Evolutionary conservation across 2,797 vertebrate species (phyloP), one percentile per base, ranked within the genome.

Genomic region (Thripadectes ignobilis): DNA sequence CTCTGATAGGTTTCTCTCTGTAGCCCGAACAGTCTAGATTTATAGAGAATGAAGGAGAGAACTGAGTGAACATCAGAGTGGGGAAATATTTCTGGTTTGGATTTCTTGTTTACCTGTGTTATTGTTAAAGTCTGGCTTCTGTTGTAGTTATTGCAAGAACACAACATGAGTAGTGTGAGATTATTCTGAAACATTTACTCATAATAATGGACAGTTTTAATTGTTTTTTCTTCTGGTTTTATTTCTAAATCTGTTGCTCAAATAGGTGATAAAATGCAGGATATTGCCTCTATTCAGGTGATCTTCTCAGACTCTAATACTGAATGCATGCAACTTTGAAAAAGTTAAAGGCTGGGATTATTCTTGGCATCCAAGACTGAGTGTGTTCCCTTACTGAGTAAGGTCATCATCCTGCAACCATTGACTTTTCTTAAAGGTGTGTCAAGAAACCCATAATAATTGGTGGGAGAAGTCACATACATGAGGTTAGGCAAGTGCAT

Each of bases 91-190:
- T 82, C 22, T 80, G 75, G 1, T 80, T 79, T 75, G 7, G 38
- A 41, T 67, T 76, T 82, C 65, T 55, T 79, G 58, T 83, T 89
- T 94, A 26, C 13, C 4, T 32, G 32, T 80, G 46, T 54, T 82
- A 68, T 91, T 85, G 93, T 94, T 48, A 72, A 58, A 85, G 65
- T 27, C 34, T 89, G 43, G 5, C 80, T 92, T 94, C 86, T 83
- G 77, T 51, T 15, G 6, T 41, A 32, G 48, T 52, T 85, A 57
- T 78, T 89, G 12, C 16, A 43, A 46, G 43, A 51, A 61, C 29
- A 46, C 68, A 74, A 74, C 27, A 3, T 0, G 1, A 52, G 45
- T 41, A 65, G 5, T 11, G 17, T 46, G 52, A 91, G 68, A 48
- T 83, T 94, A 27, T 88, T 89, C 67, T 72, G 68, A 74, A 85